Percentiles rank a stretch among this genome's conserved stretches.
Conservation (phyloP, 1,140 invertebrate species). For the Drosophila mojavensis region DNA sequence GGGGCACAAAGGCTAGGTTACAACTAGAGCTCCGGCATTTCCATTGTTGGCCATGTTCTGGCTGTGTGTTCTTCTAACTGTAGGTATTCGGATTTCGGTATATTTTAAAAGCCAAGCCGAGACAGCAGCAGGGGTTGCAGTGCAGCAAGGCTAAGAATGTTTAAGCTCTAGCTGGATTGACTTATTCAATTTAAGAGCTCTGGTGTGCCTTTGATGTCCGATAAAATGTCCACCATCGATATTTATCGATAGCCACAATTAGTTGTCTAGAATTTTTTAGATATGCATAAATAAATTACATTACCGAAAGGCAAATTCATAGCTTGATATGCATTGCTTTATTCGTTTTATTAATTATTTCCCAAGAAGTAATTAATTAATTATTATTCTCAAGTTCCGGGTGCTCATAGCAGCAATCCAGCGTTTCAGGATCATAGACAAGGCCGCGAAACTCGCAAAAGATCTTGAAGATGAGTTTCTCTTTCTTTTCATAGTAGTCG, state of each 20-base stretch:
- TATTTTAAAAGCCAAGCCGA: slow-evolving; percentile 6
- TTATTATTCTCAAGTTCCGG: background rate
- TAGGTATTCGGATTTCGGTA: background rate
- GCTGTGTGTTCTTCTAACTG: background rate
- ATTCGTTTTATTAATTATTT: no score
- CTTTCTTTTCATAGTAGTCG: slow-evolving; percentile 59
- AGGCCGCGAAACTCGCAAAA: slow-evolving; percentile 54
- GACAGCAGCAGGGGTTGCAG: no score
- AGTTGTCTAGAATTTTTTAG: no score
- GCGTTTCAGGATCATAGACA: slow-evolving; percentile 16
- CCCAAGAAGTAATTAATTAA: background rate
- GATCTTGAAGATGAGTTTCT: slow-evolving; percentile 60
- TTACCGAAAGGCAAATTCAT: no score
- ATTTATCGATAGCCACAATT: no score
- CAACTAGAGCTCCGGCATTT: background rate
- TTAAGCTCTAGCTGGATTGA: no score
- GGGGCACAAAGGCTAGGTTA: slow-evolving; percentile 25
- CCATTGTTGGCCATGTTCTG: slow-evolving; percentile 7
- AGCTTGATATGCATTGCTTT: no score
- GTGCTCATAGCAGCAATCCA: slow-evolving; percentile 1
- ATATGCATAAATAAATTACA: no score
- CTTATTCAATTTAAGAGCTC: no score
- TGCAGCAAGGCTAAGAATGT: no score
- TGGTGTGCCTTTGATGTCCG: no score
- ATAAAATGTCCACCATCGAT: no score